A percentile compares a stretch with the other conserved stretches of the same genome.
Evolutionary conservation across 2,888 invertebrate species (phyloP).

Genomic region (Cheilosia vulpina): DNA sequence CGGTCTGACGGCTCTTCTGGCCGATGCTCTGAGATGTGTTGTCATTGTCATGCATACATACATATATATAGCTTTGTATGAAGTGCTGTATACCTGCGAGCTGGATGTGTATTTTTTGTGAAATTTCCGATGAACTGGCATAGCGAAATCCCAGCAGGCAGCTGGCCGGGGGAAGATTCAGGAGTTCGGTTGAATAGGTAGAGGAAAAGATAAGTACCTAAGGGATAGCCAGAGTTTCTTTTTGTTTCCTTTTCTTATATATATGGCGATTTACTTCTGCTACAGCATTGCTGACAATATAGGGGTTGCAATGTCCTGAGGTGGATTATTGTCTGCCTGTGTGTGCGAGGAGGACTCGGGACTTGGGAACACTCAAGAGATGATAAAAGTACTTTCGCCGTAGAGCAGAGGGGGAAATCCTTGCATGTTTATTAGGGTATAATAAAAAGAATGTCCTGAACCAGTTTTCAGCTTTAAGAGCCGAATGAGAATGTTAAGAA

Average conservation of each 20-base stretch:
- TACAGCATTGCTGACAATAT: slow-evolving; percentile 4
- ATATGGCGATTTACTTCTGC: slow-evolving; percentile 19
- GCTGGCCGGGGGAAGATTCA: slow-evolving; percentile 43
- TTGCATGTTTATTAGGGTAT: slow-evolving; percentile 29
- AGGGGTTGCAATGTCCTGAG: slow-evolving; percentile 58
- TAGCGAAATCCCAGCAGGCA: slow-evolving; percentile 40
- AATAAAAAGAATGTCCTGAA: slow-evolving; percentile 18
- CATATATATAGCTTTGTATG: slow-evolving; percentile 29
- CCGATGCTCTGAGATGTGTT: slow-evolving; percentile 46
- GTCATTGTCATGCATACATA: slow-evolving; percentile 14
- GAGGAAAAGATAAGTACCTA: slow-evolving; percentile 46
- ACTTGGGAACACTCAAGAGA: not conserved
- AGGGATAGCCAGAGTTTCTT: slow-evolving; percentile 55
- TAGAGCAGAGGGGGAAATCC: slow-evolving; percentile 18
- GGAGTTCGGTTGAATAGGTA: slow-evolving; percentile 55
- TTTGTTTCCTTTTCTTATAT: slow-evolving; percentile 7
- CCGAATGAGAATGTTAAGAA: not conserved
- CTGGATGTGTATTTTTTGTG: slow-evolving; percentile 13
- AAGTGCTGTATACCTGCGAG: slow-evolving; percentile 46
- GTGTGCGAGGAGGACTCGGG: slow-evolving; percentile 9
- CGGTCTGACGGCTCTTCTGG: slow-evolving; percentile 57
- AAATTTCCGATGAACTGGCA: slow-evolving; percentile 65
- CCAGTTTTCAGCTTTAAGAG: slow-evolving; percentile 17
- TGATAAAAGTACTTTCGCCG: slow-evolving; percentile 3
- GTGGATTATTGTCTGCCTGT: slow-evolving; percentile 9